Base-by-base conservation (phyloP, 2,797 vertebrate genomes). In the Chelmon rostratus region DNA sequence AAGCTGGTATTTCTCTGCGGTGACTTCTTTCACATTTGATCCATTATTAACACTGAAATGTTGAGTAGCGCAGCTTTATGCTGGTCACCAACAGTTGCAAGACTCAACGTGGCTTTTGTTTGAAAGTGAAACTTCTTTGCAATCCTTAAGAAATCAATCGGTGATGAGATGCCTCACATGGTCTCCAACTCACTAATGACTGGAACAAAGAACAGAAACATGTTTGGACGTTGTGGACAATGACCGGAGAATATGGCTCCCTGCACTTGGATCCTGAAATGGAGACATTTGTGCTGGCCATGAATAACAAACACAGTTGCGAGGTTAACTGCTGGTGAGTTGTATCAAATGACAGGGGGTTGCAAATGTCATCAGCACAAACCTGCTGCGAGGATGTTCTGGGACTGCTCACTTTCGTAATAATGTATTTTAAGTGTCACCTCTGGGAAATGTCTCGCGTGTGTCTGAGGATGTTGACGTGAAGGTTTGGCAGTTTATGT, bases 341-440 rank as follows among this genome's bases (percentile, higher is more conserved):
- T 76, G 73, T 68, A 49, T 84, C 46, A 64, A 49, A 79, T 75
- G 28, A 68, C 72, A 42, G 6, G 35, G 67, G 15, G 44, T 38
- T 63, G 12, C 28, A 77, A 33, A 28, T 57, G 33, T 66, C 19
- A 13, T 46, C 35, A 65, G 46, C 44, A 42, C 68, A 67, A 76
- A 79, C 44, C 50, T 73, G 49, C 47, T 62, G 59, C 59, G 23
- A 40, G 37, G 67, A 79, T 68, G 63, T 65, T 75, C 38, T 59
- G 46, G 46, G 28, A 66, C 54, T 35, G 46, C 44, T 74, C 28
- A n/a, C 42, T 46, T 74, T 66, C n/a, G 33, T 78, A 78, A 72
- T 66, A 28, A 63, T 50, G 49, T 31, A 44, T 68, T 82, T 79
- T 59, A 76, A 62, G 47, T 76, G 70, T 76, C 69, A 81, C 59